A percentile compares a stretch with the other conserved stretches of the same genome.
These are phyloP conservation scores for Enteromius anoplus DNA, from an alignment of 2,797 vertebrate species.

Conservation along the genomic window DNA sequence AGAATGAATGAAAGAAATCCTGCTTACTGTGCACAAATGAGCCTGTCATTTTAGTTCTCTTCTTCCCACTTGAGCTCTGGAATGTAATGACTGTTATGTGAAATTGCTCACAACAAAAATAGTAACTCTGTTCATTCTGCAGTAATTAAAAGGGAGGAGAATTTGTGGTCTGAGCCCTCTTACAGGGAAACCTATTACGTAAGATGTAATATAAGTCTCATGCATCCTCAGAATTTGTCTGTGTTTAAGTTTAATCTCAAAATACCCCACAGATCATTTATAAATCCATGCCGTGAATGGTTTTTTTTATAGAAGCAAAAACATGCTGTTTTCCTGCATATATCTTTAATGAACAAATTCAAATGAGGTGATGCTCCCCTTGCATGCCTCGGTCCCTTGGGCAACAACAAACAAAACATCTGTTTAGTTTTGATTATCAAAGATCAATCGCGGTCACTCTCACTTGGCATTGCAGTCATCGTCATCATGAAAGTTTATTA, in stretches of 20 bases:
- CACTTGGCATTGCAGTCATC: background rate
- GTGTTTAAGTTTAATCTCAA: background rate
- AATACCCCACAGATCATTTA: background rate
- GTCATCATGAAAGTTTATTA: background rate
- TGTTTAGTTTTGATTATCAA: slow-evolving; percentile 4
- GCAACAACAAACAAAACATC: background rate
- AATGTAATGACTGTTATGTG: background rate
- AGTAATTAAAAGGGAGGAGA: background rate
- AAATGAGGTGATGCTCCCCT: background rate
- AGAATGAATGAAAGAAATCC: too few relatives aligned
- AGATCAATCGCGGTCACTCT: background rate
- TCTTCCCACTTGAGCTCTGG: background rate
- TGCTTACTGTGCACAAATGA: background rate
- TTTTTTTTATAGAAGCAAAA: background rate
- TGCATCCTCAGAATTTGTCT: background rate
- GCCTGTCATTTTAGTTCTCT: background rate
- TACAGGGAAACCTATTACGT: background rate
- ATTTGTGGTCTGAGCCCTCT: background rate
- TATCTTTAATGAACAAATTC: background rate
- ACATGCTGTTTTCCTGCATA: background rate
- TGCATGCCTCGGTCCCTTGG: background rate
- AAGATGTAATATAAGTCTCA: background rate
- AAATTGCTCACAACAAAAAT: slow-evolving; percentile 3
- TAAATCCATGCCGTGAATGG: too few relatives aligned
- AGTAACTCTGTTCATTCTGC: background rate